These are phyloP conservation scores for human (Homo sapiens) DNA, from an alignment of 2,113 vertebrate genomes.

Conservation along the genomic window DNA sequence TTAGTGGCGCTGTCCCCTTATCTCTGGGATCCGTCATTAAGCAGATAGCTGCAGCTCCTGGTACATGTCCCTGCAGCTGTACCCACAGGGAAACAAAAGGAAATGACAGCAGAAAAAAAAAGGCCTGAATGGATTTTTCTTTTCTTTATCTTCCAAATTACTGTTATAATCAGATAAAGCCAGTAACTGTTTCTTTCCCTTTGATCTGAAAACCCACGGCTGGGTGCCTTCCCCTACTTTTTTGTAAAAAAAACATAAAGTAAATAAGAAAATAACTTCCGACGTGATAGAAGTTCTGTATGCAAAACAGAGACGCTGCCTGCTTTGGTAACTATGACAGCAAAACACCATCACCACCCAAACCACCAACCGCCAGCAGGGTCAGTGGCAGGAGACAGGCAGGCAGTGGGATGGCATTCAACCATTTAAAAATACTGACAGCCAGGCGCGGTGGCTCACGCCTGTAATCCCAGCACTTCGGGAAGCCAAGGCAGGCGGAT, in stretches of 20 bases:
- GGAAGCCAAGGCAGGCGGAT: neutral
- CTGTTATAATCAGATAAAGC: neutral
- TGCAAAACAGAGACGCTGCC: fast-evolving
- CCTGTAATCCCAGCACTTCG: neutral
- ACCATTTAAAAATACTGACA: neutral
- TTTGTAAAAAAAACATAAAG: neutral
- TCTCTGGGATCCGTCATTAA: too few relatives aligned
- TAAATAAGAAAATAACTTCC: neutral
- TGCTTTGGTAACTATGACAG: fast-evolving
- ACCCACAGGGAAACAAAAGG: neutral
- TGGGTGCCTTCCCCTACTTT: neutral
- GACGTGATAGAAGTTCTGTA: neutral
- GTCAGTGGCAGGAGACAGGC: fast-evolving
- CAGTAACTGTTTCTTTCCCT: neutral
- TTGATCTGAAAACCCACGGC: neutral
- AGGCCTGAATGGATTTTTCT: neutral
- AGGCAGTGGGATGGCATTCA: fast-evolving
- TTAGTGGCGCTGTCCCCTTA: fast-evolving
- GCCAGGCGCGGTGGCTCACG: neutral
- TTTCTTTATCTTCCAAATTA: neutral
- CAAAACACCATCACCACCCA: neutral
- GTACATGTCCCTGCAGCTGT: neutral
- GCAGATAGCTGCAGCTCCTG: neutral
- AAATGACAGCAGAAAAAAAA: neutral
- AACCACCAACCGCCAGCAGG: fast-evolving